Percentiles rank a stretch among this genome's conserved stretches.
Conservation (phyloP, 2,888 invertebrate genomes). For the Acanthoscelides obtectus region DNA sequence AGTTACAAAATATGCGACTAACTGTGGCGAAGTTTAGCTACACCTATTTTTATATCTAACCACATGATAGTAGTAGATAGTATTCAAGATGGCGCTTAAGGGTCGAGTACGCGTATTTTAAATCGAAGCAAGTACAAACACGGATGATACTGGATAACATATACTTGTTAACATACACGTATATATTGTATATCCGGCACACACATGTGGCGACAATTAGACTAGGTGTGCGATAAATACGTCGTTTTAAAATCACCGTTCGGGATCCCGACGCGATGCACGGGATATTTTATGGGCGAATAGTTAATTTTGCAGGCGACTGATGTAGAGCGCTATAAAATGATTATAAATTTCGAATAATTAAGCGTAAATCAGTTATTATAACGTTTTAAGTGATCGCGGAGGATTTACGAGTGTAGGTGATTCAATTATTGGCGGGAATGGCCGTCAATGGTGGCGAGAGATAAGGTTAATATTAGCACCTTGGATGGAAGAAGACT, state of each 20-base stretch:
- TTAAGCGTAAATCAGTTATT: slow-evolving; percentile 34
- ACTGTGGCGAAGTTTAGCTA: too few relatives aligned
- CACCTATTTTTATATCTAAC: too few relatives aligned
- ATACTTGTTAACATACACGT: neutral
- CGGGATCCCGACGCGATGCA: slow-evolving; percentile 5
- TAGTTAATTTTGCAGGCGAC: slow-evolving; percentile 23
- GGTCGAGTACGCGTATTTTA: too few relatives aligned
- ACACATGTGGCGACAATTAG: slow-evolving; percentile 15
- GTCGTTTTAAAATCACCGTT: slow-evolving; percentile 21
- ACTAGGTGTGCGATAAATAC: slow-evolving; percentile 18
- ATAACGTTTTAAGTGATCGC: slow-evolving; percentile 27
- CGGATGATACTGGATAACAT: neutral
- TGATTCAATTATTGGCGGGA: slow-evolving; percentile 8
- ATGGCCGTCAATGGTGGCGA: slow-evolving; percentile 1
- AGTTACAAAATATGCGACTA: too few relatives aligned
- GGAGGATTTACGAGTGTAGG: slow-evolving; percentile 21
- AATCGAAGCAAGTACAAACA: neutral
- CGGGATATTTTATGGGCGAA: slow-evolving; percentile 11
- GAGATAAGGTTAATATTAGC: neutral
- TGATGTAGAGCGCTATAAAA: slow-evolving; percentile 31
- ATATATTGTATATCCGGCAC: slow-evolving; percentile 3
- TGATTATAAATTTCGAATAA: slow-evolving; percentile 32
- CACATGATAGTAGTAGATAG: too few relatives aligned
- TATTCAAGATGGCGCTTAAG: too few relatives aligned
- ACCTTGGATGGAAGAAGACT: too few relatives aligned